These are phyloP conservation scores for Corythoichthys haematopterus DNA, from an alignment of 2,113 vertebrate species.

Conservation along the genomic window DNA sequence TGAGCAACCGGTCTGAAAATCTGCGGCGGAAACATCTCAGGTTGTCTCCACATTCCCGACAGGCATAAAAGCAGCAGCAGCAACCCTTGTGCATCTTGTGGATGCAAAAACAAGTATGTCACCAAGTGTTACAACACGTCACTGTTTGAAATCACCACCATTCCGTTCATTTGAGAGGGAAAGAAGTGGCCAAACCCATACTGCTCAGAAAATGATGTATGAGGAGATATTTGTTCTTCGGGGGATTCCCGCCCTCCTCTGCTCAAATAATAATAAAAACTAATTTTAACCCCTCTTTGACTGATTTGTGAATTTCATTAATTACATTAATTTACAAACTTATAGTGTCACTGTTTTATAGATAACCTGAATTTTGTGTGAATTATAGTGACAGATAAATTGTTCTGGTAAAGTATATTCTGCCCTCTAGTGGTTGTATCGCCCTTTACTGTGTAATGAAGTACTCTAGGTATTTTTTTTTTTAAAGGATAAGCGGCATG, in stretches of 20 bases:
- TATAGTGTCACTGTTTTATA: background rate
- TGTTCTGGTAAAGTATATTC: background rate
- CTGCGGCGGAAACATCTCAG: conserved; percentile 30
- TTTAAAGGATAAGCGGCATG: background rate
- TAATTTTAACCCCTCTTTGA: conserved; percentile 73
- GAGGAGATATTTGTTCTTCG: conserved; percentile 51
- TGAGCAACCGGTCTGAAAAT: conserved; percentile 30
- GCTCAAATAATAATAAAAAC: conserved; percentile 78
- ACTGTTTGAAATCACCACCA: conserved; percentile 65
- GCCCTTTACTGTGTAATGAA: background rate
- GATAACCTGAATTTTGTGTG: too few species aligned
- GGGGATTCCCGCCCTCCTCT: conserved; percentile 41
- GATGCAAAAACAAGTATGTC: conserved; percentile 31
- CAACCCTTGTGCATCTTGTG: conserved; percentile 20
- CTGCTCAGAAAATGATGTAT: conserved; percentile 55
- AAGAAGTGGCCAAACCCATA: conserved; percentile 16
- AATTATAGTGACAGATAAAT: too few species aligned
- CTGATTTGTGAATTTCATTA: background rate
- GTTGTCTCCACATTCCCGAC: conserved; percentile 56
- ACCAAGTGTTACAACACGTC: conserved; percentile 39
- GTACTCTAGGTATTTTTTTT: background rate
- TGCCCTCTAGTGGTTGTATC: background rate
- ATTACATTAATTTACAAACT: background rate
- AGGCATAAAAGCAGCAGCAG: conserved; percentile 31
- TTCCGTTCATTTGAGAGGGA: conserved; percentile 63